Base-by-base conservation (phyloP, 2,888 invertebrate species). In the Epinotia nisella region DNA sequence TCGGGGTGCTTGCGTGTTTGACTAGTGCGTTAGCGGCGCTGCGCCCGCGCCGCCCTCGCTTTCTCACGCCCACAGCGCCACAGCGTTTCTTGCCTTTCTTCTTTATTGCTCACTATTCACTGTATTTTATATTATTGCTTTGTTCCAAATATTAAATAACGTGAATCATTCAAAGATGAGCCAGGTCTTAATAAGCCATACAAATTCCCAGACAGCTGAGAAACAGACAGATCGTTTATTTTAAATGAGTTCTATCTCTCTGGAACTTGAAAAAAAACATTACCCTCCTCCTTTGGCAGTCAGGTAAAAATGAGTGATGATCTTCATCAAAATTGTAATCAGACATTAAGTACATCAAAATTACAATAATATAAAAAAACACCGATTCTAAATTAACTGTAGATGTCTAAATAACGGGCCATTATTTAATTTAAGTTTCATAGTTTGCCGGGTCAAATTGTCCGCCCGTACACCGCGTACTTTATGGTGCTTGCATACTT, bases 41-140 rank as follows among this genome's bases (percentile, higher is more conserved):
- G 80, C 81, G 78, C 80, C 74, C 80, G 79, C 85, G 80, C 85
- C 87, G 86, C 87, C 86, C 84, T 84, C 87, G 77, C 84, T 86
- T 90, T 91, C 92, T 85, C 92, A 91, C 92, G 91, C 91, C 91
- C 90, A 91, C 89, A 78, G 75, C 74, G 69, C 75, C 2, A 24
- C 21, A n/a, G n/a, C n/a, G n/a, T n/a, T 78, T 78, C 82, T 81
- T 81, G 83, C 86, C 90, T 89, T 87, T 87, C 87, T 84, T 86
- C 86, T 87, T 86, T 85, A 87, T 84, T 85, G 83, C 85, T 83
- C 79, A 84, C 80, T 82, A 81, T 80, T 77, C 82, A 77, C 77
- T 80, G 81, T 82, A 64, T 65, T 65, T 65, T 65, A 68, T 68
- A 72, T 61, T 71, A 71, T 72, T 62, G 67, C 82, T 79, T 81